Conservation (phyloP, 2,797 vertebrate species). For the Sus cebifrons region DNA sequence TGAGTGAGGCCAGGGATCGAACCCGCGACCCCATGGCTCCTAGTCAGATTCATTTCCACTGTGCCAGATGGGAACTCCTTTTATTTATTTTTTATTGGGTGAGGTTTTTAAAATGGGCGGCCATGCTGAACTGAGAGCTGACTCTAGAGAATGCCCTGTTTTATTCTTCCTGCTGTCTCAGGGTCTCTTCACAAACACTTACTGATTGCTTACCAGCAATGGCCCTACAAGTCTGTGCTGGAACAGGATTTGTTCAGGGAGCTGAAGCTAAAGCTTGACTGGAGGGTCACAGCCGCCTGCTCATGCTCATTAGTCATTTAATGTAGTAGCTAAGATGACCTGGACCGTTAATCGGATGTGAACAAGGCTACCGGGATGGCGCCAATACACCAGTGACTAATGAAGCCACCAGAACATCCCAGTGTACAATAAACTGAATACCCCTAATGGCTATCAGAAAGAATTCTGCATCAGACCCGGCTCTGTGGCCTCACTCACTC, state of each 20-base stretch:
- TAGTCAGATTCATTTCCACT: too few relatives aligned
- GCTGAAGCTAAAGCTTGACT: background rate
- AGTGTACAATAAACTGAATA: background rate
- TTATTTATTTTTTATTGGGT: background rate
- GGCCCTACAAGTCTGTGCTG: accelerated
- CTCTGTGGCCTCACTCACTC: background rate
- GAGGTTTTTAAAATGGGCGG: background rate
- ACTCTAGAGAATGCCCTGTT: background rate
- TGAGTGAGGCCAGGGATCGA: too few relatives aligned
- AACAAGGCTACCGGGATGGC: background rate
- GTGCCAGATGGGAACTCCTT: too few relatives aligned
- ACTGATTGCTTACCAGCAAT: background rate
- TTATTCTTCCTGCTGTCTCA: background rate
- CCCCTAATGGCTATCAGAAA: background rate
- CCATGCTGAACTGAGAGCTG: background rate
- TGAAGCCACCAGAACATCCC: background rate
- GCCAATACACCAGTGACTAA: background rate
- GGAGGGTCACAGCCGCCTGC: background rate
- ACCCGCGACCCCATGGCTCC: too few relatives aligned
- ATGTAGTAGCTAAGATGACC: background rate
- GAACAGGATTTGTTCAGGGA: background rate
- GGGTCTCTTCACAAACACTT: background rate
- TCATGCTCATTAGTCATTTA: background rate
- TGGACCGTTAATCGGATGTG: background rate
- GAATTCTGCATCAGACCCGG: background rate